A percentile compares a stretch with the other conserved stretches of the same genome.
Conservation (phyloP, 2,113 vertebrate species). For the Pao palembangensis region DNA sequence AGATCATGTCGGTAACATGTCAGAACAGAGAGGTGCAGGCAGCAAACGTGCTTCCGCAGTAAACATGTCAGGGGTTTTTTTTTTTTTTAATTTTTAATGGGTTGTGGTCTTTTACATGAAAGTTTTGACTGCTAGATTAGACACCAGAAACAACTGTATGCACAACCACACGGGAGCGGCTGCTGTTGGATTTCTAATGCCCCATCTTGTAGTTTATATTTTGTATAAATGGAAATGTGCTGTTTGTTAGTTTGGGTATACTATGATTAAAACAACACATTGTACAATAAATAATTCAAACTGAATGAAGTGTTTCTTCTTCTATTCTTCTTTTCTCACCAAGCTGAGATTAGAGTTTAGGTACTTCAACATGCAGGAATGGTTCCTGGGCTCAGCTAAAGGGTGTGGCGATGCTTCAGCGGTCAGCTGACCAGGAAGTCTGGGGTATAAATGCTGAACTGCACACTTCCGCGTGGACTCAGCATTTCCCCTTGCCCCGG, state of each 20-base stretch:
- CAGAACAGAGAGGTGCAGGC: slow-evolving; percentile 39
- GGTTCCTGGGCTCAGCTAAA: slow-evolving; percentile 1
- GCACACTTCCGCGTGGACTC: slow-evolving; percentile 42
- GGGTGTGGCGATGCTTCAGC: slow-evolving; percentile 28
- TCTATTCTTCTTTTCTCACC: slow-evolving; percentile 12
- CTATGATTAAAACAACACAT: slow-evolving; percentile 51
- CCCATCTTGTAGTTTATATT: slow-evolving; percentile 70
- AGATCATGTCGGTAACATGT: slow-evolving; percentile 26
- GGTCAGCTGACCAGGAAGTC: slow-evolving; percentile 40
- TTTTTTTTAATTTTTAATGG: slow-evolving; percentile 62
- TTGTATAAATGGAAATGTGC: slow-evolving; percentile 71
- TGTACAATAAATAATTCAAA: slow-evolving; percentile 70
- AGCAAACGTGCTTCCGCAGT: slow-evolving; percentile 41
- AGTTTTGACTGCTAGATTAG: slow-evolving; percentile 60
- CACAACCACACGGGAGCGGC: slow-evolving; percentile 49
- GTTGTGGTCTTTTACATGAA: slow-evolving; percentile 58
- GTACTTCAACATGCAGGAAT: not conserved
- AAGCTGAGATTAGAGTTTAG: not conserved
- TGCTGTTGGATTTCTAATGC: slow-evolving; percentile 50
- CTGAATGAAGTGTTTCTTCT: slow-evolving; percentile 14
- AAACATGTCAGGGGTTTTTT: slow-evolving; percentile 46
- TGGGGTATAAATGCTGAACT: slow-evolving; percentile 52
- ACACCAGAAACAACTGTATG: slow-evolving; percentile 51
- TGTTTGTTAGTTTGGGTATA: slow-evolving; percentile 63
- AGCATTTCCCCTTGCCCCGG: slow-evolving; percentile 28